Evolutionary conservation across 2,797 vertebrate genomes (phyloP).

Genomic region (Meriones psammophilus): DNA sequence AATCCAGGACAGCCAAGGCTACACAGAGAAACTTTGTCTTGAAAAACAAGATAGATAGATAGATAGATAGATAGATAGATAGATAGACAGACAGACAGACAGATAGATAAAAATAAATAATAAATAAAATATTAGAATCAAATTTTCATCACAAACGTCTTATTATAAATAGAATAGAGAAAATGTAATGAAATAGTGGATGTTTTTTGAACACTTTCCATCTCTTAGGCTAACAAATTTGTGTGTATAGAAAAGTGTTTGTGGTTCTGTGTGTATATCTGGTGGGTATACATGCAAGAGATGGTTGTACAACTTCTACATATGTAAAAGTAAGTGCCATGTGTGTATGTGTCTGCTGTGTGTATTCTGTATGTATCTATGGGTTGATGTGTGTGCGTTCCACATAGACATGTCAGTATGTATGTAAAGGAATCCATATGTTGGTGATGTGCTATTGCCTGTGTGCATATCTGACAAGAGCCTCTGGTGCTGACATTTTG

Average conservation of each 20-base stretch:
- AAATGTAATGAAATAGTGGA: constrained; percentile 26
- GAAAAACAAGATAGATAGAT: too few relatives aligned
- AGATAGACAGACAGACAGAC: too few relatives aligned
- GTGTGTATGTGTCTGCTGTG: neutral
- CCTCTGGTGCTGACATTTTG: neutral
- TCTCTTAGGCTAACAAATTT: neutral
- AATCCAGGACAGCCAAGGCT: too few relatives aligned
- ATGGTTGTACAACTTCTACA: neutral
- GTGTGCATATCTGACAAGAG: neutral
- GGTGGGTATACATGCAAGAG: neutral
- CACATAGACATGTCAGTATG: neutral
- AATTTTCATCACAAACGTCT: neutral
- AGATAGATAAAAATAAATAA: too few relatives aligned
- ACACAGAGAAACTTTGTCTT: too few relatives aligned
- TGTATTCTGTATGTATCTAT: neutral
- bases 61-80: too few relatives aligned
- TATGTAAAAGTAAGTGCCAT: neutral
- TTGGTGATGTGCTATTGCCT: neutral
- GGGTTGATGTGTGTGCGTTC: neutral
- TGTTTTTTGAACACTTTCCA: constrained; percentile 11
- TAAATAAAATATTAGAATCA: neutral
- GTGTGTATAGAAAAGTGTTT: neutral
- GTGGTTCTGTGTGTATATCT: neutral
- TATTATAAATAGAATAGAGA: neutral
- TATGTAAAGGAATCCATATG: neutral